These are phyloP conservation scores for Alcedo quadribrachys DNA, from an alignment of 2,797 vertebrate genomes.

Conservation along the genomic window DNA sequence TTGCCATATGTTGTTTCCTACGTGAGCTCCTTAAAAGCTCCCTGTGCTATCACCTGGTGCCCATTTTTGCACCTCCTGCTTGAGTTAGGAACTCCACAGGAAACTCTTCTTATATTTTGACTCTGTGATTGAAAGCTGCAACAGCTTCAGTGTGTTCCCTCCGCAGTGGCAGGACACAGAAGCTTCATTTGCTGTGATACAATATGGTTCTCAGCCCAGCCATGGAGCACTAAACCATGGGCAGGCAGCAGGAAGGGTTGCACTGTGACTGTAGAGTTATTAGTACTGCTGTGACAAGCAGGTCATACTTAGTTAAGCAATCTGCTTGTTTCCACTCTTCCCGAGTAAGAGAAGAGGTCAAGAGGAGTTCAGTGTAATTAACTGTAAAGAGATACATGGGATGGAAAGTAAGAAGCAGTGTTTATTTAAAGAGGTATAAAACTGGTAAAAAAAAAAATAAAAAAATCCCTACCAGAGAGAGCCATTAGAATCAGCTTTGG, in stretches of 20 bases:
- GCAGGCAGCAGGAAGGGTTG: neutral
- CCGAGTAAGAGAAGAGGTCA: neutral
- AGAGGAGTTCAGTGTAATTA: slow-evolving; percentile 4
- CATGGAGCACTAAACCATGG: neutral
- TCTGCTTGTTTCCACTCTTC: neutral
- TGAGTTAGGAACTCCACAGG: neutral
- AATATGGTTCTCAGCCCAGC: neutral
- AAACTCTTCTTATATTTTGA: neutral
- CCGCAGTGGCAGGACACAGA: neutral
- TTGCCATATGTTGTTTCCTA: neutral
- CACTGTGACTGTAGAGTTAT: neutral
- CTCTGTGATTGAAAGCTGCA: neutral
- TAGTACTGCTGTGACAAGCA: neutral
- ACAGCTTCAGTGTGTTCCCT: neutral
- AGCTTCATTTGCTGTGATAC: neutral
- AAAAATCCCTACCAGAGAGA: neutral
- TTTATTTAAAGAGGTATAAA: slow-evolving; percentile 38
- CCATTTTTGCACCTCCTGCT: neutral
- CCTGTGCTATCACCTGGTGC: neutral
- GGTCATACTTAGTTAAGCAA: neutral
- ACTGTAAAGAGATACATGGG: neutral
- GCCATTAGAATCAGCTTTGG: neutral
- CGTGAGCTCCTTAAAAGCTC: neutral
- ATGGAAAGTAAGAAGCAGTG: neutral
- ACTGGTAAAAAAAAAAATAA: neutral